Percentiles rank a stretch among this genome's conserved stretches.
These are phyloP conservation scores for Acanthisitta chloris DNA, from an alignment of 2,113 vertebrate species.

Conservation along the genomic window DNA sequence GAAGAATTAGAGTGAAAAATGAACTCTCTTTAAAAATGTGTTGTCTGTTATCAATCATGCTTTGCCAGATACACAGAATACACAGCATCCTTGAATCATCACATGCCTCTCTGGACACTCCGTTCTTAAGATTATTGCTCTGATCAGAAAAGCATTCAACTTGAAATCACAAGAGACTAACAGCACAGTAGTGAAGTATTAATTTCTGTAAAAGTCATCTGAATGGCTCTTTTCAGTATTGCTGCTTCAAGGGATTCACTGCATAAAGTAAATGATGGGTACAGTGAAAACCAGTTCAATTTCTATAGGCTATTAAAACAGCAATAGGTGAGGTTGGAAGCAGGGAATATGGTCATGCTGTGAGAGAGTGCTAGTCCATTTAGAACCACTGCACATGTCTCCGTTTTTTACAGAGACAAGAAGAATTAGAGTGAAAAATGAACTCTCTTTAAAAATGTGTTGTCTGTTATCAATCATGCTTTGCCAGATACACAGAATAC, in stretches of 20 bases:
- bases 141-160: not conserved
- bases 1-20: not conserved
- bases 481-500: not conserved
- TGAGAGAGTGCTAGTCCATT: not conserved
- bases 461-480: not conserved
- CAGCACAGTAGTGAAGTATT: not conserved
- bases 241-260: not conserved
- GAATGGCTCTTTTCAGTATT: not conserved
- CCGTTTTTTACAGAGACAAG: not conserved
- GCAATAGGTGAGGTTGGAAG: not conserved
- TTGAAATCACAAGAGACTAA: not conserved
- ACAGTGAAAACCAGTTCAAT: not conserved
- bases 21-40: not conserved
- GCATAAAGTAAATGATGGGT: slow-evolving; percentile 7
- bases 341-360: not conserved
- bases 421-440: not conserved
- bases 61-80: not conserved
- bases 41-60: not conserved
- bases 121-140: not conserved
- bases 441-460: not conserved
- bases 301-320: not conserved
- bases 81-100: not conserved
- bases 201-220: slow-evolving; percentile 6
- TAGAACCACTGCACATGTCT: not conserved
- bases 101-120: not conserved